Evolutionary conservation across 2,113 vertebrate species (phyloP).

Genomic region (Sander lucioperca): DNA sequence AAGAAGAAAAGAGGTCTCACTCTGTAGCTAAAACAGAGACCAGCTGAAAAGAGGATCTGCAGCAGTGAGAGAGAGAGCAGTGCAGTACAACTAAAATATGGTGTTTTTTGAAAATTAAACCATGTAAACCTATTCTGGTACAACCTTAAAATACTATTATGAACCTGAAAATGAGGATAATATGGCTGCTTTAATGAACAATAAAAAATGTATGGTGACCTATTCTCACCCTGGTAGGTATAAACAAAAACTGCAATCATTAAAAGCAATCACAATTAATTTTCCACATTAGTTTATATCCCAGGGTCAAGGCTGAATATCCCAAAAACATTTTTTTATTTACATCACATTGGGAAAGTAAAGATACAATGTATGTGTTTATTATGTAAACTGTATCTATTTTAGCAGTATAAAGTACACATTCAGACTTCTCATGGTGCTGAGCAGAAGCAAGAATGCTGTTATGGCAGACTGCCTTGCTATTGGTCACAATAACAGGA

Average conservation of each 20-base stretch:
- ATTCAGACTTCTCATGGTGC: not conserved
- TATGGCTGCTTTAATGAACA: too few relatives aligned
- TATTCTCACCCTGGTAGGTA: not conserved
- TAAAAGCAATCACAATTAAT: not conserved
- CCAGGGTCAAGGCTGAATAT: constrained; percentile 2
- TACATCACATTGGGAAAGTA: not conserved
- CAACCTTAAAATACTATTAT: too few relatives aligned
- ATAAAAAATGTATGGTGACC: not conserved
- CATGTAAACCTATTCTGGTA: too few relatives aligned
- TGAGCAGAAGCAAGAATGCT: not conserved
- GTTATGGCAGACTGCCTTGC: constrained; percentile 11
- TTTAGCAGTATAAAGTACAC: not conserved
- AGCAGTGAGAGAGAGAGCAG: too few relatives aligned
- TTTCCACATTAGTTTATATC: not conserved
- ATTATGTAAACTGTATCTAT: not conserved
- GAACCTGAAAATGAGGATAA: too few relatives aligned
- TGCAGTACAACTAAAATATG: too few relatives aligned
- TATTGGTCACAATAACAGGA: constrained; percentile 10
- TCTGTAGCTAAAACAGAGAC: too few relatives aligned
- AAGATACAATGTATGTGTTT: not conserved
- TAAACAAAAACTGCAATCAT: not conserved
- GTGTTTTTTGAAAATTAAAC: too few relatives aligned
- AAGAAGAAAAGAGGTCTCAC: too few relatives aligned
- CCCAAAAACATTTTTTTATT: not conserved
- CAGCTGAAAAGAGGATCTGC: too few relatives aligned